Conservation (phyloP, 1,140 invertebrate genomes). For the Saxidomus purpurata region DNA sequence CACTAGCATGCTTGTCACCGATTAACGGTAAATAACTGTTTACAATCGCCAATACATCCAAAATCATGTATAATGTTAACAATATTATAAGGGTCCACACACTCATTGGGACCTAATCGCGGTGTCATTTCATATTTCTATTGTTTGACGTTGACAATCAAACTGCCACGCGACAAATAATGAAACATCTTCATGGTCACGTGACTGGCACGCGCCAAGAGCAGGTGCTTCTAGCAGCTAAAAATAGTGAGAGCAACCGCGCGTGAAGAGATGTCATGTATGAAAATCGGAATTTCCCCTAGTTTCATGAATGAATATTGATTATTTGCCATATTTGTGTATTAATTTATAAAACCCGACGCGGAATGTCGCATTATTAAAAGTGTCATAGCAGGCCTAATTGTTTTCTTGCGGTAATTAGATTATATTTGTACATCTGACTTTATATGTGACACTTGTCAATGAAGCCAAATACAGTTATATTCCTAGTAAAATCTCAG, state of each 20-base stretch:
- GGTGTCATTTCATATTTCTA: constrained; percentile 59
- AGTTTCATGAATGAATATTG: constrained; percentile 47
- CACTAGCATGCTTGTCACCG: background rate
- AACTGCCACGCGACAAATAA: constrained; percentile 71
- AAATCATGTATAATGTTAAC: constrained; percentile 15
- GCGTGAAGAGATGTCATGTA: constrained; percentile 48
- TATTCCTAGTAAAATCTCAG: constrained; percentile 1
- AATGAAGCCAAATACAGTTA: constrained; percentile 12
- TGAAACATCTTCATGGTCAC: constrained; percentile 65
- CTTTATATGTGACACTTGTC: constrained; percentile 55
- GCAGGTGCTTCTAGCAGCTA: constrained; percentile 54
- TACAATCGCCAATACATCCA: background rate
- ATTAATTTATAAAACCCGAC: constrained; percentile 49
- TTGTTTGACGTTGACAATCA: constrained; percentile 36
- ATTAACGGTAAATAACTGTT: constrained; percentile 51
- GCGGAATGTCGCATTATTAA: constrained; percentile 45
- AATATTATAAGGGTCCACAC: constrained; percentile 27
- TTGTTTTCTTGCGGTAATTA: constrained; percentile 56
- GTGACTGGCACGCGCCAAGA: constrained; percentile 62
- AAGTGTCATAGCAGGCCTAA: constrained; percentile 46
- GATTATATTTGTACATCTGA: constrained; percentile 12
- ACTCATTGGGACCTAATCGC: constrained; percentile 26
- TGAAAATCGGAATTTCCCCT: constrained; percentile 25
- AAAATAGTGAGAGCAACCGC: constrained; percentile 31
- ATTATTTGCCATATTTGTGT: constrained; percentile 63